Conservation (phyloP, 1,140 invertebrate species). For the Hycleus phaleratus region DNA sequence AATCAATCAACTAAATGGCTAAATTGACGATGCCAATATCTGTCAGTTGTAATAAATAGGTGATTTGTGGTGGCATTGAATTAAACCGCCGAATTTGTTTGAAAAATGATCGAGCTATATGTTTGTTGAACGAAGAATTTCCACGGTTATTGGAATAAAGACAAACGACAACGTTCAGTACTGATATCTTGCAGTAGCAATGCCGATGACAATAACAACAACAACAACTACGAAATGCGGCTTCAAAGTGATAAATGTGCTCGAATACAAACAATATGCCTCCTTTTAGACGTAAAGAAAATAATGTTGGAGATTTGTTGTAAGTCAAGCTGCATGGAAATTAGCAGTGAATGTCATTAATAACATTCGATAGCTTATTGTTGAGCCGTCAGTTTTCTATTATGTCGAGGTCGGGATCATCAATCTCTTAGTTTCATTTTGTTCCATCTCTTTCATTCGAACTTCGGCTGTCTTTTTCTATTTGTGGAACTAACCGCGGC, state of each 20-base stretch:
- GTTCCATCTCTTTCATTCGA: no score
- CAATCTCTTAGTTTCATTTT: slow-evolving; percentile 15
- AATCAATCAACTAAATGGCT: no score
- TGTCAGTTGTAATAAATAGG: no score
- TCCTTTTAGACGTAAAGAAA: slow-evolving; percentile 14
- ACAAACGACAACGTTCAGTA: no score
- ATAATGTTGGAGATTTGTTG: slow-evolving; percentile 23
- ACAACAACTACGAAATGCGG: neutral
- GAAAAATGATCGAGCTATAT: no score
- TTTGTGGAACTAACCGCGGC: slow-evolving; percentile 12
- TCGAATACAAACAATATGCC: slow-evolving; percentile 18
- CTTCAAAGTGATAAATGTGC: slow-evolving; percentile 13
- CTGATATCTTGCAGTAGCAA: no score
- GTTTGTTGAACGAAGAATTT: no score
- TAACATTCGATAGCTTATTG: slow-evolving; percentile 31
- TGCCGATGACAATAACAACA: slow-evolving; percentile 6
- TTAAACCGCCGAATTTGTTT: no score
- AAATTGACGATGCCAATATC: no score
- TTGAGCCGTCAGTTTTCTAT: slow-evolving; percentile 28
- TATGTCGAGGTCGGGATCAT: slow-evolving; percentile 22
- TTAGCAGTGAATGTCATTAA: slow-evolving; percentile 26
- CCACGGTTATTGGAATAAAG: no score
- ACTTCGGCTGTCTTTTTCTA: no score
- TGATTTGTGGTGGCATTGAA: neutral
- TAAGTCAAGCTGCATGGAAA: slow-evolving; percentile 24